These are phyloP conservation scores for Luperina testacea DNA, from an alignment of 2,888 invertebrate species.

Conservation along the genomic window DNA sequence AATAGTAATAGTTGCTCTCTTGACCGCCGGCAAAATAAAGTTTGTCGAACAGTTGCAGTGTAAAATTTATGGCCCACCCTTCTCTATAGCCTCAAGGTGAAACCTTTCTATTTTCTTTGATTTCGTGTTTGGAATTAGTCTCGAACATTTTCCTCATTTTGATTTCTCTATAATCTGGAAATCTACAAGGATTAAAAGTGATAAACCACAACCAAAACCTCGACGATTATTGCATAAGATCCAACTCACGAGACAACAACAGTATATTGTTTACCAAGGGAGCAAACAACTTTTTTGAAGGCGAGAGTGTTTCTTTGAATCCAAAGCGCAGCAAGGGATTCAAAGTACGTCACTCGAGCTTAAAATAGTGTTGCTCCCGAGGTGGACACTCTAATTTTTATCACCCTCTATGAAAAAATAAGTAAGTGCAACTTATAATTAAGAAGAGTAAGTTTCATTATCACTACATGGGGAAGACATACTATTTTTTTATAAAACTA, in stretches of 20 bases:
- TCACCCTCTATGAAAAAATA: too few relatives aligned
- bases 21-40: slow-evolving; percentile 47
- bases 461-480: too few relatives aligned
- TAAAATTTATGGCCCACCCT: slow-evolving; percentile 64
- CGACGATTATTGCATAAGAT: background rate
- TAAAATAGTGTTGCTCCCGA: too few relatives aligned
- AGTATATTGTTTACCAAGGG: too few relatives aligned
- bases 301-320: too few relatives aligned
- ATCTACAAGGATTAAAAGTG: background rate
- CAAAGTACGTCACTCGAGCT: too few relatives aligned
- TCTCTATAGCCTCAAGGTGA: slow-evolving; percentile 38
- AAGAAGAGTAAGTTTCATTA: too few relatives aligned
- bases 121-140: slow-evolving; percentile 31
- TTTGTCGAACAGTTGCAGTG: slow-evolving; percentile 63
- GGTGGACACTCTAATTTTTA: too few relatives aligned
- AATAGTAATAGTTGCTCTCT: slow-evolving; percentile 38
- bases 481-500: too few relatives aligned
- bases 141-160: slow-evolving; percentile 17
- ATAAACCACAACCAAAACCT: slow-evolving; percentile 6
- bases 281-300: too few relatives aligned
- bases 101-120: slow-evolving; percentile 47
- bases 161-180: slow-evolving; percentile 5
- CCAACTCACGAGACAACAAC: background rate
- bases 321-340: too few relatives aligned
- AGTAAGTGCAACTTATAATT: too few relatives aligned